A percentile compares a stretch with the other conserved stretches of the same genome.
phyloP scores from a whole-genome alignment of 2,888 invertebrate genomes.

The Parnassius glacialis region DNA sequence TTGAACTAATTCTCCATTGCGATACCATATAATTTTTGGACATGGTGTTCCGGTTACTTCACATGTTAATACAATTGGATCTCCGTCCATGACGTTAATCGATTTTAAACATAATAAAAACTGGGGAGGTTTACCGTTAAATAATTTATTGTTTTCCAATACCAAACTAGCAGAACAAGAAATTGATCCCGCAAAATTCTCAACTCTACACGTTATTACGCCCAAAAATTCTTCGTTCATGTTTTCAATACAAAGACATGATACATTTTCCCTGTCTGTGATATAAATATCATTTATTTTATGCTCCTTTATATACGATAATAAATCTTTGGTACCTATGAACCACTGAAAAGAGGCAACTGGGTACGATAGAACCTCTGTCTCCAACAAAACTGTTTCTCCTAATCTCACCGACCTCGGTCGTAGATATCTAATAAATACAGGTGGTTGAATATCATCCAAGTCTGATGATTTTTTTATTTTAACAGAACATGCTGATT shows the following conservation, averaged over 20 bases:
- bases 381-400: slow-evolving; percentile 90
- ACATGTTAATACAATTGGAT: slow-evolving; percentile 88
- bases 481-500: slow-evolving; percentile 91
- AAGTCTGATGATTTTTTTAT: slow-evolving; percentile 83
- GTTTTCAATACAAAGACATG: slow-evolving; percentile 88
- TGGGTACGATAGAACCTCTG: slow-evolving; percentile 87
- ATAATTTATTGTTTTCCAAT: slow-evolving; percentile 73
- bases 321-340: slow-evolving; percentile 86
- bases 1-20: slow-evolving; percentile 84
- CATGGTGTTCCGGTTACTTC: slow-evolving; percentile 88
- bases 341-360: slow-evolving; percentile 94
- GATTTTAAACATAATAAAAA: slow-evolving; percentile 88
- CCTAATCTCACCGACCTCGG: slow-evolving; percentile 86
- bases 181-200: slow-evolving; percentile 93
- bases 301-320: slow-evolving; percentile 73
- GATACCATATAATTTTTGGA: slow-evolving; percentile 91
- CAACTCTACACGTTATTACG: slow-evolving; percentile 92
- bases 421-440: slow-evolving; percentile 85
- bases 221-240: slow-evolving; percentile 86
- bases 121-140: slow-evolving; percentile 81
- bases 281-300: slow-evolving; percentile 86
- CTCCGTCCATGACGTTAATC: slow-evolving; percentile 93
- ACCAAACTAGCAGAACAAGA: slow-evolving; percentile 89
- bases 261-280: slow-evolving; percentile 86
- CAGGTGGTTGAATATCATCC: slow-evolving; percentile 84